These are phyloP conservation scores for Anagrus nilaparvatae DNA, from an alignment of 1,140 invertebrate genomes.

Conservation along the genomic window DNA sequence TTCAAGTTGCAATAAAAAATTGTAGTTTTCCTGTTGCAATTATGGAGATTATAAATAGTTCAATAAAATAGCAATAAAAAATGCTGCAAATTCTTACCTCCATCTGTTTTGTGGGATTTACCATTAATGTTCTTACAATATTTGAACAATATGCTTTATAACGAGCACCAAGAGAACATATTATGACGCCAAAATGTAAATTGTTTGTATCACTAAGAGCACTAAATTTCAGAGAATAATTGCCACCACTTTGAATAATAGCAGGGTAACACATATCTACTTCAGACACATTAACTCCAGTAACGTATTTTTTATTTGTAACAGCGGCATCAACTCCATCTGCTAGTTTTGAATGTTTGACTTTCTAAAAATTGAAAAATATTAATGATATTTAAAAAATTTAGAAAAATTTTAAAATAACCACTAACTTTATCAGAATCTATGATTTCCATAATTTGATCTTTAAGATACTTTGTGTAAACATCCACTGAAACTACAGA, in stretches of 20 bases:
- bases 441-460: conserved; percentile 98
- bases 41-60: conserved; percentile 8
- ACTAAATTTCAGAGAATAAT: conserved; percentile 96
- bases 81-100: conserved; percentile 43
- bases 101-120: conserved; percentile 77
- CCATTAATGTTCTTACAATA: conserved; percentile 92
- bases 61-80: background rate
- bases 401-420: background rate
- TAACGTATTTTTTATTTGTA: conserved; percentile 88
- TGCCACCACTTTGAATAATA: conserved; percentile 96
- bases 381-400: no score
- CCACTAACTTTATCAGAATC: conserved; percentile 79
- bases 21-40: conserved; percentile 72
- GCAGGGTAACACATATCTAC: conserved; percentile 97
- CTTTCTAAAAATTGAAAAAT: conserved; percentile 59
- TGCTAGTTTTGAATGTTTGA: conserved; percentile 86
- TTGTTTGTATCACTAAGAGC: conserved; percentile 87
- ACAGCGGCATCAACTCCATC: conserved; percentile 89
- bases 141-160: conserved; percentile 99
- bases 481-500: conserved; percentile 87
- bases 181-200: conserved; percentile 92
- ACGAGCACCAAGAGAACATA: conserved; percentile 86
- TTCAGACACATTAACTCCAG: conserved; percentile 74
- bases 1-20: conserved; percentile 84
- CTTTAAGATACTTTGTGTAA: conserved; percentile 92